phyloP scores from a whole-genome alignment of 2,888 invertebrate genomes.

The Poecilobothrus nobilitatus region DNA sequence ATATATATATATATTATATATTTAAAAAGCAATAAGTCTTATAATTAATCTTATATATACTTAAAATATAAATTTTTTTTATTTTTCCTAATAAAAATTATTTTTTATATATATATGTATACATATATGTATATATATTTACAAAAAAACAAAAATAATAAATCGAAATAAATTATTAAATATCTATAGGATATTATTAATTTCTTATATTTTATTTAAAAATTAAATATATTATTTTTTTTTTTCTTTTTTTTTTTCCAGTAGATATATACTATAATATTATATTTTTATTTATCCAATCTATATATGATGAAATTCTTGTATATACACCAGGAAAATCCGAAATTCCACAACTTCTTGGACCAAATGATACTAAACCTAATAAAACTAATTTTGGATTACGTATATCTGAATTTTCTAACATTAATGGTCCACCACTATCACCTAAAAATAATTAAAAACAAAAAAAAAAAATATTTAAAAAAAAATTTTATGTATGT shows the following conservation, averaged over 20 bases:
- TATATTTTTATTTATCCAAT: conserved; percentile 40
- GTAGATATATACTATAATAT: conserved; percentile 7
- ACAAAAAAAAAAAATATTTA: background rate
- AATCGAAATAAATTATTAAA: too few relatives aligned
- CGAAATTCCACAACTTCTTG: conserved; percentile 38
- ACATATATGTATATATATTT: too few relatives aligned
- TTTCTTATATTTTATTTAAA: background rate
- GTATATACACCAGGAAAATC: conserved; percentile 44
- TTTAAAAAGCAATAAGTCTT: too few relatives aligned
- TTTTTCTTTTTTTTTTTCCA: too few relatives aligned
- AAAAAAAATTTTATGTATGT: background rate
- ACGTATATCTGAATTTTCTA: conserved; percentile 27
- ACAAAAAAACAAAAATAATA: too few relatives aligned
- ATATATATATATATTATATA: too few relatives aligned
- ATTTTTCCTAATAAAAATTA: too few relatives aligned
- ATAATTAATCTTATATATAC: too few relatives aligned
- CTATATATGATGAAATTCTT: conserved; percentile 38
- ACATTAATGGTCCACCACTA: conserved; percentile 43
- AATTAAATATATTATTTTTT: conserved; percentile 14
- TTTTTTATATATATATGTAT: too few relatives aligned
- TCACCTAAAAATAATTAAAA: conserved; percentile 30
- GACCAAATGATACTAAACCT: conserved; percentile 41
- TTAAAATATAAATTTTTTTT: too few relatives aligned
- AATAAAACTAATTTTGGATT: conserved; percentile 26
- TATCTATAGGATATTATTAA: too few relatives aligned